Percentiles rank a stretch among this genome's conserved stretches.
Evolutionary conservation across 2,888 invertebrate species (phyloP).

Genomic region (Agrenia bidenticulata): DNA sequence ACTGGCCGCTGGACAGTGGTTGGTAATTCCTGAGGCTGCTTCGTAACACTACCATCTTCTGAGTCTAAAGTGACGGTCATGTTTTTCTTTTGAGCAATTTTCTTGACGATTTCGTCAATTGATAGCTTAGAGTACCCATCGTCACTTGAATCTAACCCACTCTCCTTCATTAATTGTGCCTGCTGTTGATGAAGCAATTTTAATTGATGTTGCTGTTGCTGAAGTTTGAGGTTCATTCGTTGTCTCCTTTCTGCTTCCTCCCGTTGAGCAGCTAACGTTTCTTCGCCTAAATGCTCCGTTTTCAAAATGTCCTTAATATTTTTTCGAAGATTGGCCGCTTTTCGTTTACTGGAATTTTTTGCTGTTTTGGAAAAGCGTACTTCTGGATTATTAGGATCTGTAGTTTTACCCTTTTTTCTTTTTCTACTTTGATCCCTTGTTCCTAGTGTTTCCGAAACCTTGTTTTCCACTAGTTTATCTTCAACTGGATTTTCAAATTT

Average conservation of each 20-base stretch:
- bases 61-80: conserved; percentile 27
- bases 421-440: too few species aligned
- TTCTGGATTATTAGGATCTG: not conserved
- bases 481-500: too few species aligned
- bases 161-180: conserved; percentile 25
- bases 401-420: too few species aligned
- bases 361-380: conserved; percentile 36
- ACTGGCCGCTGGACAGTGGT: too few species aligned
- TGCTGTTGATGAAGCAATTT: conserved; percentile 36
- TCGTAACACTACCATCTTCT: not conserved
- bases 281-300: conserved; percentile 87
- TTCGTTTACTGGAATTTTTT: conserved; percentile 46
- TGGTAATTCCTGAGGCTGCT: not conserved
- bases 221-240: conserved; percentile 56
- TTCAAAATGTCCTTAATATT: conserved; percentile 93
- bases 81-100: conserved; percentile 30
- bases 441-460: too few species aligned
- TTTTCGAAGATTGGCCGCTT: conserved; percentile 62
- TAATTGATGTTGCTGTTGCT: conserved; percentile 55
- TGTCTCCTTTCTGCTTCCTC: conserved; percentile 77
- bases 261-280: conserved; percentile 86
- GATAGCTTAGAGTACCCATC: not conserved
- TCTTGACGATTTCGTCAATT: conserved; percentile 15
- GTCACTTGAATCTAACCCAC: conserved; percentile 1
- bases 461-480: too few species aligned